These are phyloP conservation scores for Sylvilagus floridanus DNA, from an alignment of 2,797 vertebrate species.

Conservation along the genomic window DNA sequence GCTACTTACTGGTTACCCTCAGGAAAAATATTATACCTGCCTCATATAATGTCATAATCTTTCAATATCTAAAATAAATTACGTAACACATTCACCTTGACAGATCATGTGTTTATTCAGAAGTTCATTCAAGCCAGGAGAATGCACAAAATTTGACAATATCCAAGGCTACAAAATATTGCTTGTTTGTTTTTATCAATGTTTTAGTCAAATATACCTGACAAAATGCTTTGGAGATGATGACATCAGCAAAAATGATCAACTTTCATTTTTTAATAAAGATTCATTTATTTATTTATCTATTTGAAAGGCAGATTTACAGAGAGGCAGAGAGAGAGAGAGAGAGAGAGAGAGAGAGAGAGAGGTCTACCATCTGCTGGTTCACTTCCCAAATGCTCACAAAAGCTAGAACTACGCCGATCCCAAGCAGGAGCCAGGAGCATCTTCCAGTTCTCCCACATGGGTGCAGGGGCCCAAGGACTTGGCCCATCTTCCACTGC, in stretches of 20 bases:
- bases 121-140: constrained; percentile 71
- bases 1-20: constrained; percentile 74
- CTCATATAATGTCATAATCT: constrained; percentile 75
- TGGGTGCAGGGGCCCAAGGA: too few species aligned
- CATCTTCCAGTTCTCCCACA: too few species aligned
- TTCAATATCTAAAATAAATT: constrained; percentile 72
- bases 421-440: too few species aligned
- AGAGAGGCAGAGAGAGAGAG: too few species aligned
- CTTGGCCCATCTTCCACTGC: too few species aligned
- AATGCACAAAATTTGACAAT: constrained; percentile 73
- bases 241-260: constrained; percentile 68
- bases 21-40: constrained; percentile 75
- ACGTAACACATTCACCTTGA: constrained; percentile 77
- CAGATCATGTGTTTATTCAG: constrained; percentile 74
- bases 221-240: constrained; percentile 65
- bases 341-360: too few species aligned
- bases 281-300: too few species aligned
- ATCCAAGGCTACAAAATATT: constrained; percentile 51
- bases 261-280: constrained; percentile 34
- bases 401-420: too few species aligned
- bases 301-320: too few species aligned
- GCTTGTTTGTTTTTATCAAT: not conserved
- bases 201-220: constrained; percentile 52
- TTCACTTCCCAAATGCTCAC: too few species aligned
- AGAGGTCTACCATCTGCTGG: too few species aligned